These are phyloP conservation scores for Ceratina calcarata DNA, from an alignment of 1,140 invertebrate species.

Conservation along the genomic window DNA sequence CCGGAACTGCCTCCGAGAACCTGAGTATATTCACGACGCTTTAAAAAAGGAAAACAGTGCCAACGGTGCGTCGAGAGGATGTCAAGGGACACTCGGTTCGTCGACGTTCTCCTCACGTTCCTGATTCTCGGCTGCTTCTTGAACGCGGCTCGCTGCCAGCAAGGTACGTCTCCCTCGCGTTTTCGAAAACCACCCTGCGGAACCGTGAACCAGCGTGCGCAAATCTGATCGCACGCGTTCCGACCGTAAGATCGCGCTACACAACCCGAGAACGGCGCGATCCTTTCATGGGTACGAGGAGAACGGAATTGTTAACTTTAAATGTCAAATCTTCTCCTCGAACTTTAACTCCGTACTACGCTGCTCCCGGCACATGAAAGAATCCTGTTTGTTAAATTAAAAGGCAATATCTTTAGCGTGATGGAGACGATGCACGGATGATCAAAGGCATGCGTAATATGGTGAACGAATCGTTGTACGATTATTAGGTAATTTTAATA, in stretches of 20 bases:
- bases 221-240: slow-evolving; percentile 13
- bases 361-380: too few species aligned
- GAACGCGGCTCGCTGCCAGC: slow-evolving; percentile 16
- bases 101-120: background rate
- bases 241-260: slow-evolving; percentile 20
- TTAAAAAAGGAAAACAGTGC: background rate
- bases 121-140: slow-evolving; percentile 16
- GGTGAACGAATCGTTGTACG: too few species aligned
- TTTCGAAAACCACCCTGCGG: background rate
- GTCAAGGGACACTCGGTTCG: slow-evolving; percentile 1
- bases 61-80: background rate
- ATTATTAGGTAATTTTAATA: too few species aligned
- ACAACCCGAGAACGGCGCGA: background rate
- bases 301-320: background rate
- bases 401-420: too few species aligned
- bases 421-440: too few species aligned
- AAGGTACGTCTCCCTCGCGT: slow-evolving; percentile 13
- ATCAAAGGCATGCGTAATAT: too few species aligned
- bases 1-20: background rate
- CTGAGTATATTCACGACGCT: too few species aligned
- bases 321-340: too few species aligned
- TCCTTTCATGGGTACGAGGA: slow-evolving; percentile 41
- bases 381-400: too few species aligned
- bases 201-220: background rate
- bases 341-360: too few species aligned